Conservation (phyloP, 2,113 vertebrate species). For the Siphamia tubifer region DNA sequence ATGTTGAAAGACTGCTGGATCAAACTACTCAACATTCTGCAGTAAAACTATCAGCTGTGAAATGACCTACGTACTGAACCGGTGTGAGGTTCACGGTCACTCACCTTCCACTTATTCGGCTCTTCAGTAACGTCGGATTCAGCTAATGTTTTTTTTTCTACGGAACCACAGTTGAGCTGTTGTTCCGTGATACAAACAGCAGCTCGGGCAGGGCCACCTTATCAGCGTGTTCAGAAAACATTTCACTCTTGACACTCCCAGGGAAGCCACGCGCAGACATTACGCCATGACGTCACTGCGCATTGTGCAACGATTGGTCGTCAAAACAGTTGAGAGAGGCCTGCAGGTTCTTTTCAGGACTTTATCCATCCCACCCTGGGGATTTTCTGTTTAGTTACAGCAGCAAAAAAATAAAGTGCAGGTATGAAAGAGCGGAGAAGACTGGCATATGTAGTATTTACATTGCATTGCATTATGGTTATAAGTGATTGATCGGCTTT, state of each 20-base stretch:
- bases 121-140: neutral
- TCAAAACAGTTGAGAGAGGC: neutral
- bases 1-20: too few species aligned
- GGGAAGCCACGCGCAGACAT: neutral
- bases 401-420: too few species aligned
- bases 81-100: too few species aligned
- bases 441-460: too few species aligned
- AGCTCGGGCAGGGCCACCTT: conserved; percentile 28
- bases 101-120: neutral
- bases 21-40: too few species aligned
- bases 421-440: too few species aligned
- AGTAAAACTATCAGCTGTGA: too few species aligned
- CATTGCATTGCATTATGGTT: too few species aligned
- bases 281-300: neutral
- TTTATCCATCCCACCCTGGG: too few species aligned
- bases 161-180: neutral
- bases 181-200: conserved; percentile 3
- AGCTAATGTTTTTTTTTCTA: neutral
- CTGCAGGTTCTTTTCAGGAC: neutral
- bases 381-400: too few species aligned
- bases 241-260: conserved; percentile 40
- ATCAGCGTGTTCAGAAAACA: conserved; percentile 21
- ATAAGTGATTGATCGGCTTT: too few species aligned
- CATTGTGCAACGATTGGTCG: conserved; percentile 1
- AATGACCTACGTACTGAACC: too few species aligned